Base-by-base conservation (phyloP, 2,797 vertebrate genomes). In the Sparus aurata region DNA sequence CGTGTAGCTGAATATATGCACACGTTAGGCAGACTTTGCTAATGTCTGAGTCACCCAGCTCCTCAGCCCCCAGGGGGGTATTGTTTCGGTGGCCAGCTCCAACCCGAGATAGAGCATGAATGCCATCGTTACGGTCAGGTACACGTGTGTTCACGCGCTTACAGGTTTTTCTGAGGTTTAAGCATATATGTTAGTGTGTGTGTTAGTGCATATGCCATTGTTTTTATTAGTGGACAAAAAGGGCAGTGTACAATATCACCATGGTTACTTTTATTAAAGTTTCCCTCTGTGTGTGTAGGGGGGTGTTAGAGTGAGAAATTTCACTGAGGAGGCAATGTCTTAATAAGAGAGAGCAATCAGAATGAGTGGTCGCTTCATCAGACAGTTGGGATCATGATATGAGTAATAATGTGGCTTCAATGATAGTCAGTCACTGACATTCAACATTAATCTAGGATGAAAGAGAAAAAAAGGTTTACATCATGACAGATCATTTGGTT, bases 11-110 rank as follows among this genome's bases (percentile, higher is more conserved):
- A 77, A 67, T 73, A 82, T 77, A 82, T 79, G 85, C 87, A 87
- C 77, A 67, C 66, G 82, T 84, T 79, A 74, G 73, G 73, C 53
- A 62, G 83, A 79, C 59, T 87, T 87, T 69, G 76, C 75, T 83
- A 67, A 85, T 80, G 87, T 85, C 84, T 93, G 89, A 93, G 84
- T 92, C 91, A 90, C 84, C 67, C 69, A 12, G 73, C 69, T 73
- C 34, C 55, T 66, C 61, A 55, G 72, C 43, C 83, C 73, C 50
- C 20, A 2, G 52, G 61, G 73, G 79, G 12, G 67, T 30, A 62
- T 38, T 64, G 73, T 83, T 78, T 77, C 59, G 69, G 74, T 81
- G 73, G 46, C 64, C 72, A 80, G 86, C 70, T 83, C 54, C 85
- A 75, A 79, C 83, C 60, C 52, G 77, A 83, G 79, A 77, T 74